These are phyloP conservation scores for Ondatra zibethicus DNA, from an alignment of 2,113 vertebrate species.

Conservation along the genomic window DNA sequence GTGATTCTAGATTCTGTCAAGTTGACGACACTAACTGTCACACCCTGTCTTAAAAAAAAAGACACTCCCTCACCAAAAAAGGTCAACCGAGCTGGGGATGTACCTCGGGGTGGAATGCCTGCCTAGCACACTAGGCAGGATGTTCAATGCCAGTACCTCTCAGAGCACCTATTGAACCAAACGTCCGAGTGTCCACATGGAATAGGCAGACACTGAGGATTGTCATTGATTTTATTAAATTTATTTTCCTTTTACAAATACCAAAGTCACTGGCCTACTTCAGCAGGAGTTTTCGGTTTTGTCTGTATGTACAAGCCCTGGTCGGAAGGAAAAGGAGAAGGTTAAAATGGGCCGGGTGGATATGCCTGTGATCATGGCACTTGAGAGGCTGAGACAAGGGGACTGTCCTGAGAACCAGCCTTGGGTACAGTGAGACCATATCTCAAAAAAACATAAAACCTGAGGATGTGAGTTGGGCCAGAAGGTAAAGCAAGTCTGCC, in stretches of 20 bases:
- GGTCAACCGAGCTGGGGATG: background rate
- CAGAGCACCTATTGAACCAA: background rate
- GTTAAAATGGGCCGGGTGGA: background rate
- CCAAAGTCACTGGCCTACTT: background rate
- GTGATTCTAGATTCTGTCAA: background rate
- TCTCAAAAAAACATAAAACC: background rate
- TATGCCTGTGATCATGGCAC: background rate
- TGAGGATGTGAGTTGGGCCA: background rate
- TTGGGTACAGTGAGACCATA: background rate
- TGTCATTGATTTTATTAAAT: slow-evolving; percentile 68
- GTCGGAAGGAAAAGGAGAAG: background rate
- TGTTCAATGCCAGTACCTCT: background rate
- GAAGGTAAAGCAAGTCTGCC: background rate
- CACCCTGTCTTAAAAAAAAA: background rate
- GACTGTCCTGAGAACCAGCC: background rate
- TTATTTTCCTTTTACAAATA: slow-evolving; percentile 28
- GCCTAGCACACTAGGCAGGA: background rate
- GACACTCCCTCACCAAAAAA: background rate
- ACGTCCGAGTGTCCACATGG: background rate
- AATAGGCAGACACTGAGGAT: slow-evolving; percentile 13
- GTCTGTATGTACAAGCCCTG: slow-evolving; percentile 70
- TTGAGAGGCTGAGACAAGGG: background rate
- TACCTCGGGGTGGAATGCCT: background rate
- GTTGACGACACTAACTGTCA: background rate
- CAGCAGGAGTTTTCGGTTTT: slow-evolving; percentile 71